A percentile compares a stretch with the other conserved stretches of the same genome.
Evolutionary conservation across 2,797 vertebrate genomes (phyloP).

Genomic region (Crocodylus rhombifer): DNA sequence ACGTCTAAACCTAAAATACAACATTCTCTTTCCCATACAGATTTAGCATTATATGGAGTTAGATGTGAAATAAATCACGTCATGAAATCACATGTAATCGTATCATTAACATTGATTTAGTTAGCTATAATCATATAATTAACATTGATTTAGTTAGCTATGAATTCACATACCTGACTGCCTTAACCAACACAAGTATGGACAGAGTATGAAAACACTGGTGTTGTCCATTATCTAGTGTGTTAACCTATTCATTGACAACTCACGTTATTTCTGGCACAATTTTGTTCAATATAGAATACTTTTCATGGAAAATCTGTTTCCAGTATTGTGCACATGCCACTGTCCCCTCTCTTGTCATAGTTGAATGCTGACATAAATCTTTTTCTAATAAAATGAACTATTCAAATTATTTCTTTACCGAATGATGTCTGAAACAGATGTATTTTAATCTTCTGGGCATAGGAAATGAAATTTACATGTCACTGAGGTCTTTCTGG

Average conservation of each 20-base stretch:
- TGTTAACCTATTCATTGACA: slow-evolving; percentile 49
- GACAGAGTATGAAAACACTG: slow-evolving; percentile 5
- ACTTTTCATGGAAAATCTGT: slow-evolving; percentile 70
- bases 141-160: background rate
- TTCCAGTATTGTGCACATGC: slow-evolving; percentile 69
- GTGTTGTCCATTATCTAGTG: background rate
- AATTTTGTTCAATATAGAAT: slow-evolving; percentile 65
- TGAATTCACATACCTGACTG: slow-evolving; percentile 4
- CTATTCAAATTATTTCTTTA: slow-evolving; percentile 83
- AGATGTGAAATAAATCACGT: background rate
- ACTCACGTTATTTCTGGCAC: slow-evolving; percentile 43
- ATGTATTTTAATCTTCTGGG: slow-evolving; percentile 83
- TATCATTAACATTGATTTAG: slow-evolving; percentile 6
- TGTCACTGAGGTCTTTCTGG: slow-evolving; percentile 80
- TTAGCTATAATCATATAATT: slow-evolving; percentile 17
- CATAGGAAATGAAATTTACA: slow-evolving; percentile 84
- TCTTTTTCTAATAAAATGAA: slow-evolving; percentile 84
- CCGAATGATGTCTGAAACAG: slow-evolving; percentile 82
- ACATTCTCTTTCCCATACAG: fast-evolving
- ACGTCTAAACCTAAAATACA: background rate
- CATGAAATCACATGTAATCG: background rate
- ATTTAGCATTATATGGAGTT: background rate
- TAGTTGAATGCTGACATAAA: slow-evolving; percentile 81
- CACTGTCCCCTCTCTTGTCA: slow-evolving; percentile 77
- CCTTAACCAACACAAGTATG: background rate